phyloP scores from a whole-genome alignment of 2,113 vertebrate species.

The Chrysemys picta region DNA sequence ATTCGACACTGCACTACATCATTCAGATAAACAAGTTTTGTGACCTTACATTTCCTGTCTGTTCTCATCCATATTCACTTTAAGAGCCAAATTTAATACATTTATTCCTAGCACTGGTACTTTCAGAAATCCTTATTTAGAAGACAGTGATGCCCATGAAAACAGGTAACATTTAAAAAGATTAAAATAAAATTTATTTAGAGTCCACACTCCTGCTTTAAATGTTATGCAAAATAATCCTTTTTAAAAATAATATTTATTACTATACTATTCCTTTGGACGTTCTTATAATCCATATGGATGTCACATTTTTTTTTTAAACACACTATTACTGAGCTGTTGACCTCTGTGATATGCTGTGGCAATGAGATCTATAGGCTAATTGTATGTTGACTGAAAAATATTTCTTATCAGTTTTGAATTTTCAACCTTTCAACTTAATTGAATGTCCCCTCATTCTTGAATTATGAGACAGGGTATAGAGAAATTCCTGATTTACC shows the following conservation, averaged over 20 bases:
- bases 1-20: constrained; percentile 24
- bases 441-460: neutral
- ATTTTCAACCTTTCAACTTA: neutral
- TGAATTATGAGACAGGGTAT: neutral
- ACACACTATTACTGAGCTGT: neutral
- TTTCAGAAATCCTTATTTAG: constrained; percentile 58
- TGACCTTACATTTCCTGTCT: constrained; percentile 51
- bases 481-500: neutral
- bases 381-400: neutral
- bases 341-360: neutral
- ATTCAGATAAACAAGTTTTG: constrained; percentile 59
- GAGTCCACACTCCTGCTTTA: neutral
- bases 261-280: neutral
- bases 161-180: constrained; percentile 45
- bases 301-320: neutral
- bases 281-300: neutral
- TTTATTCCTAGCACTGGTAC: neutral
- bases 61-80: constrained; percentile 48
- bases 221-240: neutral
- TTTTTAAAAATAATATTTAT: neutral
- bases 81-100: constrained; percentile 47
- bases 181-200: constrained; percentile 54
- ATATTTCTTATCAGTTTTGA: neutral
- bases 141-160: constrained; percentile 35
- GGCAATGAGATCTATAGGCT: neutral